Evolutionary conservation across 2,888 invertebrate genomes (phyloP).

Genomic region (Temnothorax ravouxi): DNA sequence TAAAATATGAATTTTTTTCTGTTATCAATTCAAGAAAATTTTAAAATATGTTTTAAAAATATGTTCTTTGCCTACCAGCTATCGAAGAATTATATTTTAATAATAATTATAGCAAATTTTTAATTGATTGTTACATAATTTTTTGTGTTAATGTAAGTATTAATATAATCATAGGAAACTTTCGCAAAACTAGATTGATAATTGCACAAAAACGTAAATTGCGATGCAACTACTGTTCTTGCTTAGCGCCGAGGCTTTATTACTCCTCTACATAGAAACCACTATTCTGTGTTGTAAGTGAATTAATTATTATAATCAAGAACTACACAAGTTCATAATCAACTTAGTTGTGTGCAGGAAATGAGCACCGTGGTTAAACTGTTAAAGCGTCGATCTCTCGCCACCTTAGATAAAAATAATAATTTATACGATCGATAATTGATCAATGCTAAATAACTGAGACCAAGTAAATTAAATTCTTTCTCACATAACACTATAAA

Average conservation of each 20-base stretch:
- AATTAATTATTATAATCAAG: conserved; percentile 57
- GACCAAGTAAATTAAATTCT: background rate
- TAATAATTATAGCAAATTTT: background rate
- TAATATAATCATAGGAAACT: conserved; percentile 34
- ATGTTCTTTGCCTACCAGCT: too few relatives aligned
- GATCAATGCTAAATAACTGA: background rate
- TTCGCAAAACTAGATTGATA: conserved; percentile 34
- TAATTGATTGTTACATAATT: background rate
- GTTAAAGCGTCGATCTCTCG: conserved; percentile 40
- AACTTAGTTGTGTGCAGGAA: conserved; percentile 45
- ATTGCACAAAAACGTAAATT: conserved; percentile 39
- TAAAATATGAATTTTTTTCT: background rate
- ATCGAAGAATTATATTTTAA: background rate
- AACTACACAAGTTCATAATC: conserved; percentile 53
- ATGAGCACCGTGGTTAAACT: conserved; percentile 46
- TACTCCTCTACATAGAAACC: conserved; percentile 47
- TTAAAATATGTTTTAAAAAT: background rate
- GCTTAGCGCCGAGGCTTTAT: conserved; percentile 28
- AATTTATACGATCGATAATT: conserved; percentile 10
- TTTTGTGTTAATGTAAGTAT: background rate
- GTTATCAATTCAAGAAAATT: background rate
- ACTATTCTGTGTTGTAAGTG: conserved; percentile 38
- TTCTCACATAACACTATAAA: background rate
- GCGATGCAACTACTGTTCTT: conserved; percentile 30
- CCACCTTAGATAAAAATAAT: background rate